Conservation (phyloP, 2,888 invertebrate species). For the Cepaea hortensis region DNA sequence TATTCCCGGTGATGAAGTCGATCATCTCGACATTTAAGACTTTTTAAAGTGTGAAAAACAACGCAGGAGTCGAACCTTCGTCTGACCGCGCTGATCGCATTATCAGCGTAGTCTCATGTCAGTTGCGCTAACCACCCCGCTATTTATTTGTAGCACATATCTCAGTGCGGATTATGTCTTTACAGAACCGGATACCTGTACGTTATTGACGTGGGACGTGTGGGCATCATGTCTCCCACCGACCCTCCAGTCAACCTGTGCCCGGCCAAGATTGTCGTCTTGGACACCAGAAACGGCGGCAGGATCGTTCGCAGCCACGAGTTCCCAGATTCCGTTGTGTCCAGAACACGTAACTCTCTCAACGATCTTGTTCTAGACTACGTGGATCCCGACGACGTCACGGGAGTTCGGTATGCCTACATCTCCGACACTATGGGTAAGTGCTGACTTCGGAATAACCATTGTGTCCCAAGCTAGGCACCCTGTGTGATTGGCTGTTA, state of each 20-base stretch:
- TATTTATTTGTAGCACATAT: too few relatives aligned
- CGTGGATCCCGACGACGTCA: constrained; percentile 50
- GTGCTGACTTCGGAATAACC: background rate
- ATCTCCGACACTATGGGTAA: constrained; percentile 60
- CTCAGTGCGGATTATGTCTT: background rate
- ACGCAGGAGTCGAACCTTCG: too few relatives aligned
- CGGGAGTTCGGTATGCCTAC: constrained; percentile 60
- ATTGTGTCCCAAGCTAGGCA: too few relatives aligned
- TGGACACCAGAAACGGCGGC: constrained; percentile 11
- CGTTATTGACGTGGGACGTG: constrained; percentile 63
- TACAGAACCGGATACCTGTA: constrained; percentile 61
- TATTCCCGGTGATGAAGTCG: too few relatives aligned
- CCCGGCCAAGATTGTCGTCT: constrained; percentile 61
- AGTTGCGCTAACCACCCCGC: too few relatives aligned
- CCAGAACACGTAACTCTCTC: constrained; percentile 55
- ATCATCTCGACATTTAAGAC: too few relatives aligned
- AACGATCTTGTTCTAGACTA: constrained; percentile 65
- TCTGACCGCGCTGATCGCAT: too few relatives aligned
- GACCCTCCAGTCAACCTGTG: constrained; percentile 54
- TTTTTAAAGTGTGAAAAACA: too few relatives aligned
- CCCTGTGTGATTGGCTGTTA: too few relatives aligned
- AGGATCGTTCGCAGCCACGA: constrained; percentile 50
- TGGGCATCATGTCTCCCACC: constrained; percentile 41
- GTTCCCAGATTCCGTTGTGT: constrained; percentile 28
- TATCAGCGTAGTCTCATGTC: too few relatives aligned